These are phyloP conservation scores for Andrena haemorrhoa DNA, from an alignment of 2,888 invertebrate species.

Conservation along the genomic window DNA sequence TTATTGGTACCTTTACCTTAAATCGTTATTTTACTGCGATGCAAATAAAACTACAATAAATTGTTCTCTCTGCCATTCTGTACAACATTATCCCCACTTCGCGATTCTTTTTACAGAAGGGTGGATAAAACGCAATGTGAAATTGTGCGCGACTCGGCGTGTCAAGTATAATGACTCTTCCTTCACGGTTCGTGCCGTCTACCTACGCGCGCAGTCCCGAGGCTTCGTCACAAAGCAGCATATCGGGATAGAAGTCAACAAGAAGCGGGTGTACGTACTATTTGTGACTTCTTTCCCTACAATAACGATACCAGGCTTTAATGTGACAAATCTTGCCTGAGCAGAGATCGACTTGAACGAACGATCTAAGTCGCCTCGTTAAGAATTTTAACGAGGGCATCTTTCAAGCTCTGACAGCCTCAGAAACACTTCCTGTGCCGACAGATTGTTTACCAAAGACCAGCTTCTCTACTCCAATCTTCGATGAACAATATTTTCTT, in stretches of 20 bases:
- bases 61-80: neutral
- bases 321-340: neutral
- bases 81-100: neutral
- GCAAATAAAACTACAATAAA: neutral
- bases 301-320: slow-evolving; percentile 7
- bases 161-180: slow-evolving; percentile 33
- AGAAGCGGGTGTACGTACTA: neutral
- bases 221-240: slow-evolving; percentile 3
- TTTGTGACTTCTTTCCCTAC: slow-evolving; percentile 1
- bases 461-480: neutral
- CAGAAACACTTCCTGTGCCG: slow-evolving; percentile 20
- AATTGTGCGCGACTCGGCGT: slow-evolving; percentile 42
- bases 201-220: neutral
- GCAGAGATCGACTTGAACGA: neutral
- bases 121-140: slow-evolving; percentile 37
- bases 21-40: neutral
- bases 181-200: slow-evolving; percentile 25
- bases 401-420: slow-evolving; percentile 29
- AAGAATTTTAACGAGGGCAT: slow-evolving; percentile 38
- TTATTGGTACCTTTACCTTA: no score
- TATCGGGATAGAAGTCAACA: neutral
- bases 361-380: slow-evolving; percentile 43
- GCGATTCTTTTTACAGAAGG: slow-evolving; percentile 18
- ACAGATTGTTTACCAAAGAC: slow-evolving; percentile 23
- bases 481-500: neutral